Conservation (phyloP, 2,888 invertebrate genomes). For the Melanostoma mellinum region DNA sequence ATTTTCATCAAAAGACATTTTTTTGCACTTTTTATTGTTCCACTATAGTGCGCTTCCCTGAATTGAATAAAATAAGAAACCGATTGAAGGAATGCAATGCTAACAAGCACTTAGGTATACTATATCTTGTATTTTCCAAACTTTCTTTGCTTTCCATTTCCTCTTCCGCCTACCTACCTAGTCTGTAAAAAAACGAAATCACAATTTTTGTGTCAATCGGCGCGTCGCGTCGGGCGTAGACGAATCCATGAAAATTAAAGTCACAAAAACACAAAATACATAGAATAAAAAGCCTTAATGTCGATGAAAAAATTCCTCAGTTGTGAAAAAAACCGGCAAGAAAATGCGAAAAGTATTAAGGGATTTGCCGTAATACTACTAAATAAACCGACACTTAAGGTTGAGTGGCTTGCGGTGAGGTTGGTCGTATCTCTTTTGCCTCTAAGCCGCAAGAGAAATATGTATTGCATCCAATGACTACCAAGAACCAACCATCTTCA, state of each 20-base stretch:
- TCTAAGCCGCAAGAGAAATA: slow-evolving; percentile 55
- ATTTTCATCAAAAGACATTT: neutral
- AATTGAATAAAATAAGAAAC: slow-evolving; percentile 25
- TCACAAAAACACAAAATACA: slow-evolving; percentile 12
- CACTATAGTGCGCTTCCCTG: neutral
- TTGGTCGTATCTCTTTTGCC: slow-evolving; percentile 43
- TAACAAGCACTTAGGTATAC: slow-evolving; percentile 68
- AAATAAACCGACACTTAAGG: slow-evolving; percentile 72
- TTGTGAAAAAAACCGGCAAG: slow-evolving; percentile 19
- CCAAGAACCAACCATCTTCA: neutral
- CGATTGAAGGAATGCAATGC: slow-evolving; percentile 59
- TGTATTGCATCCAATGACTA: slow-evolving; percentile 36
- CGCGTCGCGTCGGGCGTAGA: slow-evolving; percentile 20
- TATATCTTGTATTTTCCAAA: slow-evolving; percentile 60
- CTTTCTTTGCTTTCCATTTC: slow-evolving; percentile 7
- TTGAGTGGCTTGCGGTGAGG: slow-evolving; percentile 70
- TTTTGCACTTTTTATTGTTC: neutral
- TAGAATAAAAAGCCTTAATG: slow-evolving; percentile 43
- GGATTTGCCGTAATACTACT: slow-evolving; percentile 70
- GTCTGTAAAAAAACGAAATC: slow-evolving; percentile 18
- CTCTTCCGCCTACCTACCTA: slow-evolving; percentile 1
- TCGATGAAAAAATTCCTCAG: slow-evolving; percentile 52
- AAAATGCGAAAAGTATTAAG: slow-evolving; percentile 39
- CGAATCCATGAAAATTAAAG: slow-evolving; percentile 69
- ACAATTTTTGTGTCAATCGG: slow-evolving; percentile 62